Percentiles rank a stretch among this genome's conserved stretches.
Evolutionary conservation across 2,797 vertebrate species (phyloP).

Genomic region (Sardinella longiceps): DNA sequence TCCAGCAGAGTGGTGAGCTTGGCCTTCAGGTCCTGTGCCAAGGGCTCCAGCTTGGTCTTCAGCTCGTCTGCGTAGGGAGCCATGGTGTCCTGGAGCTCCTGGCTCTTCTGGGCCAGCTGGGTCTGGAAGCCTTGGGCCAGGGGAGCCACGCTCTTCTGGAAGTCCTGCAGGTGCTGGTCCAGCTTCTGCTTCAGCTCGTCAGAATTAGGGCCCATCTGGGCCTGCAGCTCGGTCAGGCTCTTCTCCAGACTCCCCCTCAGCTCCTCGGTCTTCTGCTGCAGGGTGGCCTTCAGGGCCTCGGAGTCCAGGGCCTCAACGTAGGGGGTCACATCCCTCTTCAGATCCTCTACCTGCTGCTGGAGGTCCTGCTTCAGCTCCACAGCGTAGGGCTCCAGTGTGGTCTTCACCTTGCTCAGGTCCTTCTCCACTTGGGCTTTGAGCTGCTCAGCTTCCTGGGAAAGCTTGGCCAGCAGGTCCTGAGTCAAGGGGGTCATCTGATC

Average conservation of each 20-base stretch:
- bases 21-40: slow-evolving; percentile 54
- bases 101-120: slow-evolving; percentile 57
- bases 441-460: slow-evolving; percentile 60
- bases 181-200: slow-evolving; percentile 67
- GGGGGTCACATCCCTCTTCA: slow-evolving; percentile 50
- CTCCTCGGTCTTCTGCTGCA: slow-evolving; percentile 64
- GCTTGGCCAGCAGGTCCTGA: slow-evolving; percentile 50
- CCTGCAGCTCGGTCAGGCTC: slow-evolving; percentile 57
- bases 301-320: slow-evolving; percentile 57
- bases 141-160: slow-evolving; percentile 58
- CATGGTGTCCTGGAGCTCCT: slow-evolving; percentile 67
- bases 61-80: slow-evolving; percentile 64
- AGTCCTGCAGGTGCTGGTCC: slow-evolving; percentile 63
- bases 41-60: slow-evolving; percentile 56
- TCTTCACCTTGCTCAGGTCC: slow-evolving; percentile 46
- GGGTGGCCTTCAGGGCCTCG: slow-evolving; percentile 55
- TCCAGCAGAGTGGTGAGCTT: slow-evolving; percentile 58
- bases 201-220: slow-evolving; percentile 61
- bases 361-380: slow-evolving; percentile 50
- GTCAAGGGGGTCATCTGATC: slow-evolving; percentile 56
- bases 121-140: slow-evolving; percentile 56
- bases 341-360: slow-evolving; percentile 57
- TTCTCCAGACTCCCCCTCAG: slow-evolving; percentile 58
- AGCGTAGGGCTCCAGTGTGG: slow-evolving; percentile 47
- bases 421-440: slow-evolving; percentile 59